These are phyloP conservation scores for Slavum lentiscoides DNA, from an alignment of 2,888 invertebrate species.

Conservation along the genomic window DNA sequence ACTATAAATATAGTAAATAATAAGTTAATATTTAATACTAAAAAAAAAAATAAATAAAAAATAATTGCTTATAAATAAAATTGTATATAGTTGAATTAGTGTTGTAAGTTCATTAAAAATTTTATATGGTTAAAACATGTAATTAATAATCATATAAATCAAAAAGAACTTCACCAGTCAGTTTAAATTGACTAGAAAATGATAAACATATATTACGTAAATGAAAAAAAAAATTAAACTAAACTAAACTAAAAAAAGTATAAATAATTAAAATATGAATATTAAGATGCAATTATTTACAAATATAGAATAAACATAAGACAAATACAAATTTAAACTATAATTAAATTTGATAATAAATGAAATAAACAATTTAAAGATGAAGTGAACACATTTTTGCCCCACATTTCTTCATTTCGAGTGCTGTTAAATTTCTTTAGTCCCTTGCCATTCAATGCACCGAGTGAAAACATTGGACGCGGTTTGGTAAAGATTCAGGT, in stretches of 20 bases:
- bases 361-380: conserved; percentile 22
- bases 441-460: too few relatives aligned
- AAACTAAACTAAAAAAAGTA: conserved; percentile 39
- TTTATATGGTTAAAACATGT: background rate
- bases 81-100: conserved; percentile 2
- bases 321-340: background rate
- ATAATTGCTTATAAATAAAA: too few relatives aligned
- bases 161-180: conserved; percentile 41
- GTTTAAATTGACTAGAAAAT: conserved; percentile 42
- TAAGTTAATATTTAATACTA: conserved; percentile 21
- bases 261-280: conserved; percentile 35
- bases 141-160: background rate
- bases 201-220: conserved; percentile 7
- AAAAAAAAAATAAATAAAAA: background rate
- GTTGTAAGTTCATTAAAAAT: conserved; percentile 25
- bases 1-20: conserved; percentile 27
- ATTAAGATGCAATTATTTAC: conserved; percentile 46
- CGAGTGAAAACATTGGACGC: too few relatives aligned
- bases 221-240: conserved; percentile 25
- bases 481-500: too few relatives aligned
- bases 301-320: too few relatives aligned
- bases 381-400: too few relatives aligned
- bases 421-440: too few relatives aligned
- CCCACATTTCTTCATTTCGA: too few relatives aligned
- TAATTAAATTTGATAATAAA: conserved; percentile 12